Evolutionary conservation across 2,113 vertebrate species (phyloP).

Genomic region (Abramis brama): DNA sequence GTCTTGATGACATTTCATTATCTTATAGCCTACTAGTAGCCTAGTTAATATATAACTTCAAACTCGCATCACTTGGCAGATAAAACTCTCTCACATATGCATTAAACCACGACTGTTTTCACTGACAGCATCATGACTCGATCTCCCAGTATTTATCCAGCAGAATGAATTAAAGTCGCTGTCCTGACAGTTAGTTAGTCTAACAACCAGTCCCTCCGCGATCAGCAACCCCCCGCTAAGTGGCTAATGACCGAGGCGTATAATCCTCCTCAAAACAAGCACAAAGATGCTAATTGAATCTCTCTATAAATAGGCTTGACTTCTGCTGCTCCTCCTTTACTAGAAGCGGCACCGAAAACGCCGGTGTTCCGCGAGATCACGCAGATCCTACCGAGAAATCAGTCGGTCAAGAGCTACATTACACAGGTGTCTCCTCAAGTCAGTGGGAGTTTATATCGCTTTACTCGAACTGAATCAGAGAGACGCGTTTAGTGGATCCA

Average conservation of each 20-base stretch:
- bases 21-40: too few species aligned
- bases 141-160: constrained; percentile 45
- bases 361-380: neutral
- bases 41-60: too few species aligned
- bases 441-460: neutral
- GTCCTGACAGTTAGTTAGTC: constrained; percentile 68
- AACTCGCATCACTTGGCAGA: too few species aligned
- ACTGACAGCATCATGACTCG: neutral
- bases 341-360: constrained; percentile 42
- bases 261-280: constrained; percentile 82
- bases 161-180: constrained; percentile 56
- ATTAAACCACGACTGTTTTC: neutral
- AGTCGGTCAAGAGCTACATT: neutral
- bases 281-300: constrained; percentile 79
- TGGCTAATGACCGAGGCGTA: constrained; percentile 71
- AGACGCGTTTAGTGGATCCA: too few species aligned
- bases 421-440: neutral
- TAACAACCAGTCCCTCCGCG: constrained; percentile 78
- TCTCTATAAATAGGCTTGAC: constrained; percentile 78
- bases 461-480: too few species aligned
- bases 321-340: constrained; percentile 71
- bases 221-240: constrained; percentile 71
- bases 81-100: too few species aligned
- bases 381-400: constrained; percentile 41
- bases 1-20: too few species aligned